phyloP scores from a whole-genome alignment of 1,140 invertebrate genomes.

The Lordiphosa collinella region DNA sequence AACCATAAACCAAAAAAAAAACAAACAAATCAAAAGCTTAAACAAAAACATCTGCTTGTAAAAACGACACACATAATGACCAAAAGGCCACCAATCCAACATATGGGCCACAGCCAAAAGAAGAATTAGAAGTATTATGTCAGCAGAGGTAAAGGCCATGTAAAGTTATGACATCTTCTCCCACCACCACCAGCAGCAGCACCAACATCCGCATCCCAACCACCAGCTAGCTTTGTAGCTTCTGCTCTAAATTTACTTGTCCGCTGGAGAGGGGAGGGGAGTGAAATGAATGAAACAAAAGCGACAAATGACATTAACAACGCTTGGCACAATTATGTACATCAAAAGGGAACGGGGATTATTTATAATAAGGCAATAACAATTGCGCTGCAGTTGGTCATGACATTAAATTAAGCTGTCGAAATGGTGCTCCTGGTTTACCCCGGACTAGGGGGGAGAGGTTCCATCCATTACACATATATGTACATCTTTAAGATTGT shows the following conservation, averaged over 20 bases:
- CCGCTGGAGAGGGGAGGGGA: neutral
- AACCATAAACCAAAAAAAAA: neutral
- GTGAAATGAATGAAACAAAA: slow-evolving; percentile 19
- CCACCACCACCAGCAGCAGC: too few species aligned
- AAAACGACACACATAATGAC: too few species aligned
- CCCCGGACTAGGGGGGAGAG: too few species aligned
- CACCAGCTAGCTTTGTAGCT: too few species aligned
- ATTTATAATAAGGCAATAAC: slow-evolving; percentile 71
- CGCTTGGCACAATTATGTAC: slow-evolving; percentile 24
- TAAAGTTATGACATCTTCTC: too few species aligned
- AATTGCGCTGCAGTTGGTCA: slow-evolving; percentile 56
- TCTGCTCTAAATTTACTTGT: neutral
- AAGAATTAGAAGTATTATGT: too few species aligned
- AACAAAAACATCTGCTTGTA: neutral
- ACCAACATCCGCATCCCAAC: neutral
- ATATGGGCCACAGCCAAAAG: too few species aligned
- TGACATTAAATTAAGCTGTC: slow-evolving; percentile 62
- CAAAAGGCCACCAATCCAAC: too few species aligned
- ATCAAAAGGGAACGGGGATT: slow-evolving; percentile 29
- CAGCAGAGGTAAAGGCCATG: too few species aligned
- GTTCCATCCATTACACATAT: too few species aligned
- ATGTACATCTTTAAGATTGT: too few species aligned
- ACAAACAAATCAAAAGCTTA: slow-evolving; percentile 29
- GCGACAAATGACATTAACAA: slow-evolving; percentile 57
- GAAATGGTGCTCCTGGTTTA: too few species aligned